Evolutionary conservation across 2,113 vertebrate species (phyloP), one percentile per base, ranked within the genome.

Genomic region (Pungitius pungitius): DNA sequence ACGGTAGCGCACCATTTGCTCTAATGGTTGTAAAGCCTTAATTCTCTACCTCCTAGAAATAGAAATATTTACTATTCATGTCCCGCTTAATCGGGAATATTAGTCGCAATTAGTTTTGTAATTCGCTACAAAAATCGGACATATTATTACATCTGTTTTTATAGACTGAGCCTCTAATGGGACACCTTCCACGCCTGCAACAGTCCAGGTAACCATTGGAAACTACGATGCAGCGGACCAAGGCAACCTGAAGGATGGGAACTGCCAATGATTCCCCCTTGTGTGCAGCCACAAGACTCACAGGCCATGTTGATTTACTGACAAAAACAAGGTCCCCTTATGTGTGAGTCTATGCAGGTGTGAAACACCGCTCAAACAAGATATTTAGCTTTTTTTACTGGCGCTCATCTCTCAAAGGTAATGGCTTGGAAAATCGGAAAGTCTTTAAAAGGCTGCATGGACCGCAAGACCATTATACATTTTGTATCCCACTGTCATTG

Each of bases 401-500:
- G 75, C 42, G 80, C 81, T 84, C 87, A 91, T 93, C 91, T 88
- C 78, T 92, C 89, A 92, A 75, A 89, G 87, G 88, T 92, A 93
- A 93, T 92, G 85, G 88, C 70, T 90, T 54, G 84, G 90, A 92
- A 93, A 94, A 93, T 91, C 90, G 86, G 82, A 84, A 90, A 81
- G 85, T 90, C 90, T 93, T 91, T 86, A 92, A 93, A 93, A 91
- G 77, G 91, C 84, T 89, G 90, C 71, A 49, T 88, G 85, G 79
- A 84, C 83, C 80, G 85, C 81, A 69, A 82, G 87, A 81, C 80
- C 85, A 80, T 86, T 85, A 77, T 81, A 85, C 83, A 87, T 89
- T 78, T 79, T 65, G 82, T 79, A 76, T 82, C 73, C 78, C 40
- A 24, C 69, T 81, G 71, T 83, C 83, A 71, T 49, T 70, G 54